A percentile compares a stretch with the other conserved stretches of the same genome.
Evolutionary conservation across 2,797 vertebrate genomes (phyloP).

Genomic region (Lepidocolaptes lacrymiger): DNA sequence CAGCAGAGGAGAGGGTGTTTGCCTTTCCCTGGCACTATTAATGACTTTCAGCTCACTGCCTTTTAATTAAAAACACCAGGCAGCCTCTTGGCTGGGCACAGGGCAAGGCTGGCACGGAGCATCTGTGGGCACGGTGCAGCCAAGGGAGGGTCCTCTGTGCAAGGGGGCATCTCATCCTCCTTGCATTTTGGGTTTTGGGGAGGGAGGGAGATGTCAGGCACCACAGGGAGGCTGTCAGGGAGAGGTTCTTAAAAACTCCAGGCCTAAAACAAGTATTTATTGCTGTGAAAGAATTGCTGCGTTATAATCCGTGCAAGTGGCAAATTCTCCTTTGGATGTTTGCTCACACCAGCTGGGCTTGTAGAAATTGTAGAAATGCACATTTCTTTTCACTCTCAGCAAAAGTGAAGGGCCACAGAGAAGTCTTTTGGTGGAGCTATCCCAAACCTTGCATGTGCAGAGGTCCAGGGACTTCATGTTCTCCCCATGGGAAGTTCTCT

Average conservation of each 20-base stretch:
- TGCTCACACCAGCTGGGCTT: neutral
- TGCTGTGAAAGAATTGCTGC: accelerated
- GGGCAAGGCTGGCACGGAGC: neutral
- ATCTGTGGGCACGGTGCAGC: accelerated
- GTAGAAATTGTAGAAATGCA: neutral
- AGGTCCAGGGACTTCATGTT: accelerated
- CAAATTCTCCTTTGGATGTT: neutral
- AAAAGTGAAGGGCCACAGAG: neutral
- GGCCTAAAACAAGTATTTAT: neutral
- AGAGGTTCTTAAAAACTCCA: neutral
- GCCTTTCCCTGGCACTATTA: conserved; percentile 61
- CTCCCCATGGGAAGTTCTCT: accelerated
- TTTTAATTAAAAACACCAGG: conserved; percentile 75
- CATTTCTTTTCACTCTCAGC: neutral
- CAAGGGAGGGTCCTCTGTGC: neutral
- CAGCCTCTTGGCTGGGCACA: conserved; percentile 26
- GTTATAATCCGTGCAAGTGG: neutral
- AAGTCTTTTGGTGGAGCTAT: neutral
- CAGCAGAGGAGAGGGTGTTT: conserved; percentile 52
- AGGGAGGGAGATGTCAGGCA: neutral
- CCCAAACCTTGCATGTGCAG: neutral
- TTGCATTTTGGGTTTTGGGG: accelerated
- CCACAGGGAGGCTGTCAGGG: neutral
- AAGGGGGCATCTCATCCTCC: neutral
- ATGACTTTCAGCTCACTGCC: conserved; percentile 73